phyloP scores from a whole-genome alignment of 1,140 invertebrate species.

The Caenorhabditis elegans region DNA sequence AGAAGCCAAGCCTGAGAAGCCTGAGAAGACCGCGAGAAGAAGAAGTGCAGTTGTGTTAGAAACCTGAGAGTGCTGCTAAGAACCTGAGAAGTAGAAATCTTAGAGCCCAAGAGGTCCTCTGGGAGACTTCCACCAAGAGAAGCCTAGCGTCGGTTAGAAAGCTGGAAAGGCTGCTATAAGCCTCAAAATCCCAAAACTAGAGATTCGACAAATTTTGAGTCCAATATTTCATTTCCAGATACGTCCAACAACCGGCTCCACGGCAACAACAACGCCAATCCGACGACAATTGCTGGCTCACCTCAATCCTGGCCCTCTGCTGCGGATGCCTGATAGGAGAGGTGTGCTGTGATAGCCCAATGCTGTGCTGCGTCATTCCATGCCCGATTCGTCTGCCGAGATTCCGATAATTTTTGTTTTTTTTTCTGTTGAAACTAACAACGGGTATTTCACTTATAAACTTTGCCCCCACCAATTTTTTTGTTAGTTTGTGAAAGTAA shows the following conservation, averaged over 20 bases:
- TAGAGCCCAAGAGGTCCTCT: too few relatives aligned
- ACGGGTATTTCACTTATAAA: not conserved
- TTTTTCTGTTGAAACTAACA: not conserved
- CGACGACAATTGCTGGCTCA: slow-evolving; percentile 33
- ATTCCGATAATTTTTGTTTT: slow-evolving; percentile 3
- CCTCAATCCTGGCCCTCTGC: slow-evolving; percentile 29
- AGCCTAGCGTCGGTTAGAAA: too few relatives aligned
- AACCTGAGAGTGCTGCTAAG: too few relatives aligned
- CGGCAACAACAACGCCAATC: not conserved
- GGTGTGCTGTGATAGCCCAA: slow-evolving; percentile 36
- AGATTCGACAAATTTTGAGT: too few relatives aligned
- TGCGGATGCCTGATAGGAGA: slow-evolving; percentile 40
- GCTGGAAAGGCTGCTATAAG: too few relatives aligned
- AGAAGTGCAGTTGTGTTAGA: too few relatives aligned
- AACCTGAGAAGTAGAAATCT: too few relatives aligned
- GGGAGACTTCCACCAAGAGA: too few relatives aligned
- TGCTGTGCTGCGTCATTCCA: slow-evolving; percentile 35
- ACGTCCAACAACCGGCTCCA: slow-evolving; percentile 26
- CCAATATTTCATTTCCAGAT: slow-evolving; percentile 40
- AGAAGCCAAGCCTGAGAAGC: too few relatives aligned
- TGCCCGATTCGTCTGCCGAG: slow-evolving; percentile 24
- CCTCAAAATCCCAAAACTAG: too few relatives aligned
- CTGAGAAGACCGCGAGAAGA: too few relatives aligned
- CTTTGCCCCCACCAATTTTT: not conserved
- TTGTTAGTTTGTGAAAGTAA: too few relatives aligned